Evolutionary conservation across 2,797 vertebrate genomes (phyloP).

Genomic region (Craterocephalus amniculus): DNA sequence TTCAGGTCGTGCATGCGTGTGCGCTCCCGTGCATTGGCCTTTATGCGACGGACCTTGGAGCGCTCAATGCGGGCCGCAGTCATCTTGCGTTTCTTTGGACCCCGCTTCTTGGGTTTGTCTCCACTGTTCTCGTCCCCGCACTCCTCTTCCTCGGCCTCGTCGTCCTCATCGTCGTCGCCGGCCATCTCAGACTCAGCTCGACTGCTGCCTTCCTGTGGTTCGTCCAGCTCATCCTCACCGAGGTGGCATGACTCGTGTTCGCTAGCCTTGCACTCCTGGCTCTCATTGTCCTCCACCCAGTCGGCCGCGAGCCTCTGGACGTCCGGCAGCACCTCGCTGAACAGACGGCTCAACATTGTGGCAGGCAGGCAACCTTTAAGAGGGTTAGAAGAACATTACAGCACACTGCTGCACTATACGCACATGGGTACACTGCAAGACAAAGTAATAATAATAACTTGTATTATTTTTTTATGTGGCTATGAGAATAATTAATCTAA

Average conservation of each 20-base stretch:
- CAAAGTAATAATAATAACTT: not conserved
- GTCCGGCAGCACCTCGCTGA: slow-evolving; percentile 96
- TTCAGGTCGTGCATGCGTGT: slow-evolving; percentile 99
- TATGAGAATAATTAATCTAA: not conserved
- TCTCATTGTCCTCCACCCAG: slow-evolving; percentile 90
- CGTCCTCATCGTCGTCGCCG: slow-evolving; percentile 83
- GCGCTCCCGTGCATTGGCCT: slow-evolving; percentile 95
- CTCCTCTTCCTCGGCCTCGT: slow-evolving; percentile 84
- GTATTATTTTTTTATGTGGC: not conserved
- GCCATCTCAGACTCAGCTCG: slow-evolving; percentile 83
- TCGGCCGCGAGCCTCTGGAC: slow-evolving; percentile 93
- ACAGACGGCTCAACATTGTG: slow-evolving; percentile 96
- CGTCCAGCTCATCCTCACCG: slow-evolving; percentile 75
- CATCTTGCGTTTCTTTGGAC: slow-evolving; percentile 98
- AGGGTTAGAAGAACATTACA: slow-evolving; percentile 32
- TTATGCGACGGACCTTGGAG: slow-evolving; percentile 91
- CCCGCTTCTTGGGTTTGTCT: slow-evolving; percentile 93
- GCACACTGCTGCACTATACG: slow-evolving; percentile 8
- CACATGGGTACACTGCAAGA: not conserved
- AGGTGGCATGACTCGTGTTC: slow-evolving; percentile 82
- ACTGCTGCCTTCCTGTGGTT: slow-evolving; percentile 72
- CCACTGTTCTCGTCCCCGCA: slow-evolving; percentile 86
- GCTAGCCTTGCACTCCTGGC: slow-evolving; percentile 83
- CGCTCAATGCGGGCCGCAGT: slow-evolving; percentile 92
- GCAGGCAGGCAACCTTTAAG: slow-evolving; percentile 69